A percentile compares a stretch with the other conserved stretches of the same genome.
phyloP scores from a whole-genome alignment of 1,140 invertebrate species.

The Gerris buenoi region DNA sequence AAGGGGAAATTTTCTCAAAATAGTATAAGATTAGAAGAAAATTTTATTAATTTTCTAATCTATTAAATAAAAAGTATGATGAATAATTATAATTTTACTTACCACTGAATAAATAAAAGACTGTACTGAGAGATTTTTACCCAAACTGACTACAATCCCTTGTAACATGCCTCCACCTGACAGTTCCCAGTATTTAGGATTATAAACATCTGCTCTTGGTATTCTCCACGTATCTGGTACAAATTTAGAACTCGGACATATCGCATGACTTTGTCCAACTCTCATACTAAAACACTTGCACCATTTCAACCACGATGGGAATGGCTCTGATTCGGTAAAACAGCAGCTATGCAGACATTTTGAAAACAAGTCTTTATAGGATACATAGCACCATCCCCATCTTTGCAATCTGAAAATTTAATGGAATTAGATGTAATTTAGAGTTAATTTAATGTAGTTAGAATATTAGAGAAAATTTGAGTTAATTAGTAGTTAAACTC shows the following conservation, averaged over 20 bases:
- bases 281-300: not conserved
- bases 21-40: too few species aligned
- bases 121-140: too few species aligned
- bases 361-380: not conserved
- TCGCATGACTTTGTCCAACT: not conserved
- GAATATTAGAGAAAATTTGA: too few species aligned
- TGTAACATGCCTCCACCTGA: not conserved
- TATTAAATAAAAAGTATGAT: too few species aligned
- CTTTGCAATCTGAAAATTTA: not conserved
- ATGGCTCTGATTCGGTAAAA: not conserved
- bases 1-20: too few species aligned
- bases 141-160: not conserved
- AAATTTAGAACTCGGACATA: not conserved
- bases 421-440: not conserved
- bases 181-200: not conserved
- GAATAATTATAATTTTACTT: too few species aligned
- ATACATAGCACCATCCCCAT: not conserved
- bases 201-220: not conserved
- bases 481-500: too few species aligned
- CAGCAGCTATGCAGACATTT: not conserved
- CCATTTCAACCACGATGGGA: not conserved
- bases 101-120: too few species aligned
- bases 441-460: too few species aligned
- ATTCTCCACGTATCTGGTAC: not conserved
- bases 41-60: too few species aligned